Evolutionary conservation across 2,888 invertebrate species (phyloP).

Genomic region (Cepaea hortensis): DNA sequence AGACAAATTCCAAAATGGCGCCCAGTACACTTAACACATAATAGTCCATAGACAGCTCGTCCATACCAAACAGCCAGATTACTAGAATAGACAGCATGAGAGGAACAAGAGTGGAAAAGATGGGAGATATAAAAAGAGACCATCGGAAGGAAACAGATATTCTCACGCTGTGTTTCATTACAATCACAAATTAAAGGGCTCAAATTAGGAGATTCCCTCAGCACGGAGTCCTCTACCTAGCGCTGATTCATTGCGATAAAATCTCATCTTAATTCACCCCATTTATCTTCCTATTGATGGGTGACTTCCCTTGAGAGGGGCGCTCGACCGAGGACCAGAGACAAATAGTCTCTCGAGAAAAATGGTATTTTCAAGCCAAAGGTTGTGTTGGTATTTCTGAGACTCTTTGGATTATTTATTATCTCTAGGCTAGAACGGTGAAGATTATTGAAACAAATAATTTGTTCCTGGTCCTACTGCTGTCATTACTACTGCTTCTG

Average conservation of each 20-base stretch:
- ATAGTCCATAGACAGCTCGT: too few species aligned
- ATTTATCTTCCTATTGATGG: background rate
- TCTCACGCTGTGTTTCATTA: background rate
- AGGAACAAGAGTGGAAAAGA: background rate
- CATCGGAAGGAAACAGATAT: background rate
- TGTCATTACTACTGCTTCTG: background rate
- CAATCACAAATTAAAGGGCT: background rate
- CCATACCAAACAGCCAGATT: too few species aligned
- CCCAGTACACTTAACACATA: too few species aligned
- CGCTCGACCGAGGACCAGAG: too few species aligned
- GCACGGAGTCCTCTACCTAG: background rate
- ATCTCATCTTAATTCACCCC: constrained; percentile 4
- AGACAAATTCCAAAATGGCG: too few species aligned
- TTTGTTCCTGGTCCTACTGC: too few species aligned
- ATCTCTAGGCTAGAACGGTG: too few species aligned
- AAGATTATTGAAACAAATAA: too few species aligned
- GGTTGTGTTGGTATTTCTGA: too few species aligned
- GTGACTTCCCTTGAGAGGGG: background rate
- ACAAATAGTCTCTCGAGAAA: too few species aligned
- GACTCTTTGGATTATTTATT: too few species aligned
- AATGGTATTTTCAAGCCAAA: too few species aligned
- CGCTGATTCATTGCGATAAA: background rate
- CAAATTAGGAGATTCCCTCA: background rate
- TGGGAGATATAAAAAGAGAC: background rate
- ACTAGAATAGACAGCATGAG: background rate